Conservation (phyloP, 2,113 vertebrate species). For the Cynoglossus semilaevis region DNA sequence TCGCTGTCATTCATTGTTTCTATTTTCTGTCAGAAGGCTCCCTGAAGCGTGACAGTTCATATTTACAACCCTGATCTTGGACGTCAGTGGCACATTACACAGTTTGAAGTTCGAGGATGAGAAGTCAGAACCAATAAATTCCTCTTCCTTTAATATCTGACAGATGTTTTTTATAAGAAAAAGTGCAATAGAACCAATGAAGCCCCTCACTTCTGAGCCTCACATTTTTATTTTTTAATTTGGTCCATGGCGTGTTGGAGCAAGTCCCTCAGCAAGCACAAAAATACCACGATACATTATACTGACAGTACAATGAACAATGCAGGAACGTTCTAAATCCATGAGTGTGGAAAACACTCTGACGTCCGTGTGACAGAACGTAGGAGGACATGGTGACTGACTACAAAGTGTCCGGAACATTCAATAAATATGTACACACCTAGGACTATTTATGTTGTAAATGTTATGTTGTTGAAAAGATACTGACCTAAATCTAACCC, state of each 20-base stretch:
- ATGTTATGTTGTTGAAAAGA: no score
- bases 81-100: conserved; percentile 13
- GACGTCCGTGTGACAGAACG: background rate
- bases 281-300: conserved; percentile 21
- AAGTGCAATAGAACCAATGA: background rate
- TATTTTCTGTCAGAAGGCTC: conserved; percentile 14
- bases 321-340: conserved; percentile 20
- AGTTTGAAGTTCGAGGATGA: conserved; percentile 4
- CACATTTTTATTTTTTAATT: background rate
- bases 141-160: conserved; percentile 6
- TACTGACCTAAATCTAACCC: no score
- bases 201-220: background rate
- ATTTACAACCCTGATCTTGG: conserved; percentile 20
- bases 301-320: conserved; percentile 36
- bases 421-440: conserved; percentile 19
- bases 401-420: conserved; percentile 18
- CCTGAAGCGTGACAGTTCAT: conserved; percentile 18
- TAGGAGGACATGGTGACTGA: conserved; percentile 16
- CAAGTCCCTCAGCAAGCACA: conserved; percentile 11
- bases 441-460: background rate
- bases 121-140: conserved; percentile 7
- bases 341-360: background rate
- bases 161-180: conserved; percentile 23
- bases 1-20: background rate
- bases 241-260: conserved; percentile 23